Percentiles rank a stretch among this genome's conserved stretches.
phyloP scores from a whole-genome alignment of 64 coral and sea anemone genomes.

The Exaiptasia diaphana region DNA sequence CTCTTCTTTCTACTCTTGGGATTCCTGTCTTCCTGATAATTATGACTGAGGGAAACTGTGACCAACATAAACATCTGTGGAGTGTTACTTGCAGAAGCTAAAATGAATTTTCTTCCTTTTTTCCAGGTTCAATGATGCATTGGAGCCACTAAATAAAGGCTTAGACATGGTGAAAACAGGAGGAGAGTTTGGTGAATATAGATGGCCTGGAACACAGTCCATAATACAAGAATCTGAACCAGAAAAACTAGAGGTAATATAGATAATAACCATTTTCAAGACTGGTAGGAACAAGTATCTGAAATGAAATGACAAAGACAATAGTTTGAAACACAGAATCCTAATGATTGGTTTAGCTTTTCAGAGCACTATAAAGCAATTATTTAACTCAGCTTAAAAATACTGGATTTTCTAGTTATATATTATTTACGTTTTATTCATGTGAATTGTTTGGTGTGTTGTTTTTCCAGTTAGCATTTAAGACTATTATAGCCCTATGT shows the following conservation, averaged over 20 bases:
- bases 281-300: not conserved
- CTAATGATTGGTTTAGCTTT: no score
- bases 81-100: no score
- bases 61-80: no score
- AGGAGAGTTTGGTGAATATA: slow-evolving; percentile 29
- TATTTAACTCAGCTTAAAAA: no score
- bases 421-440: not conserved
- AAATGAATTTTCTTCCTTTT: no score
- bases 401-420: no score
- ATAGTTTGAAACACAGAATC: not conserved
- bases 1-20: not conserved
- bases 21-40: no score
- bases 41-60: no score
- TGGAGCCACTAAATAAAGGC: slow-evolving; percentile 68
- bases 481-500: slow-evolving; percentile 74
- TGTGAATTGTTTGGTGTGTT: not conserved
- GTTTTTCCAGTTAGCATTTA: slow-evolving; percentile 59
- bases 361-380: no score
- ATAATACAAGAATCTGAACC: slow-evolving; percentile 70
- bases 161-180: slow-evolving; percentile 60
- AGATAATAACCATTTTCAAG: not conserved
- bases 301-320: not conserved
- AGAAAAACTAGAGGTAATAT: slow-evolving; percentile 49
- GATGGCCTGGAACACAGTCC: slow-evolving; percentile 61
- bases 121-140: slow-evolving; percentile 71